Percentiles rank a stretch among this genome's conserved stretches.
Conservation (phyloP, 2,113 vertebrate species). For the Xenopus laevis region DNA sequence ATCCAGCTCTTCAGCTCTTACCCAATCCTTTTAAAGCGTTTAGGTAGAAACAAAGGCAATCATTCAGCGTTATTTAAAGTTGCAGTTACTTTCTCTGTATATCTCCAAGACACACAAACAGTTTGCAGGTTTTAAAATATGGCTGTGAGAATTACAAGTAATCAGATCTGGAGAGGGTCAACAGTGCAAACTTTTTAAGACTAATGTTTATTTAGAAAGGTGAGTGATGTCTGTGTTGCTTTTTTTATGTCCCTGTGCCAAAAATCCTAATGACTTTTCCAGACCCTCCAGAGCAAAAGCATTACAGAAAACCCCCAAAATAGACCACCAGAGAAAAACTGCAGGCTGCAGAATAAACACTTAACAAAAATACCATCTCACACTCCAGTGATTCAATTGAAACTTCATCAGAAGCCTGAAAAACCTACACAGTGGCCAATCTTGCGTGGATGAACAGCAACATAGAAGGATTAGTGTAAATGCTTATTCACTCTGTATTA, state of each 20-base stretch:
- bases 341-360: slow-evolving; percentile 11
- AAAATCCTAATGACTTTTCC: slow-evolving; percentile 85
- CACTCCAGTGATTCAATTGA: slow-evolving; percentile 20
- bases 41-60: slow-evolving; percentile 16
- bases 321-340: slow-evolving; percentile 50
- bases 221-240: slow-evolving; percentile 87
- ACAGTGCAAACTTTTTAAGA: slow-evolving; percentile 96
- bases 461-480: not conserved
- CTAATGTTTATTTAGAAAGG: slow-evolving; percentile 98
- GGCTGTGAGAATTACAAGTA: slow-evolving; percentile 70
- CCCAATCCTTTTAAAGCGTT: slow-evolving; percentile 26
- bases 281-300: slow-evolving; percentile 63
- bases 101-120: slow-evolving; percentile 27
- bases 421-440: not conserved
- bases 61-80: slow-evolving; percentile 1
- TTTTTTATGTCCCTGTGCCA: slow-evolving; percentile 74
- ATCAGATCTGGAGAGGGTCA: slow-evolving; percentile 85
- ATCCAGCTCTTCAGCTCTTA: slow-evolving; percentile 5
- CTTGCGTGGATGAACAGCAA: not conserved
- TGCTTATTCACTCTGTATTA: not conserved
- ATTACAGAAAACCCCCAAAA: slow-evolving; percentile 3
- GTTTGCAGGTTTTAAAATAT: slow-evolving; percentile 56
- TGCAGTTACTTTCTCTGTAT: slow-evolving; percentile 25
- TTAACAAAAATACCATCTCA: slow-evolving; percentile 22
- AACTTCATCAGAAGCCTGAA: not conserved